Base-by-base conservation (phyloP, 1,140 invertebrate species). In the Drosophila kepulauana region DNA sequence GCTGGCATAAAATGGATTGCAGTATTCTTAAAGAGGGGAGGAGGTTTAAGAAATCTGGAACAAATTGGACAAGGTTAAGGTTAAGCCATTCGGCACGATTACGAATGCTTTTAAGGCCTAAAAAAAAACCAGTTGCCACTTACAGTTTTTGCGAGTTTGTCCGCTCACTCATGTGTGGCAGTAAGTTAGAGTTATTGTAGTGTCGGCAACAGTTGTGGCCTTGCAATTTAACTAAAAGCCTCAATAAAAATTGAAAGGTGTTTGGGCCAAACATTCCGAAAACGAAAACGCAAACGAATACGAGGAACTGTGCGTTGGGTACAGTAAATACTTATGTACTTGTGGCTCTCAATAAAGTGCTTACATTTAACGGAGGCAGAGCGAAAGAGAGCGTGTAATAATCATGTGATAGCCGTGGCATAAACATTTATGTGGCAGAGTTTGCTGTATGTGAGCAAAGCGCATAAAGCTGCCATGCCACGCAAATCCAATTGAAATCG, bases 201-300 rank as follows among this genome's bases (percentile, higher is more conserved):
- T 82, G 74, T 25, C 8, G 54, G 69, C 74, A 76, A 72, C 69
- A 84, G 72, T 85, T 87, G 82, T 57, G 65, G 71, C 78, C 62
- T 87, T 76, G 84, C 79, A 88, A 89, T 88, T 88, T 88, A 85
- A 81, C 78, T 88, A 89, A 88, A 89, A 88, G 84, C 86, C 69
- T 67, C 16, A 73, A 79, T 88, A 79, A 88, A 75, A 75, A 61
- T 85, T 81, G 73, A 75, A 84, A 88, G 85, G 81, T 89, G 84
- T 87, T 73, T 87, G 41, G 41, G 28, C 25, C 13, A 16, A 41
- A 13, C 8, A 57, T 13, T 33, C 4, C 46, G 3, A 28, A 57
- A 35, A 16, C 43, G 15, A 45, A 33, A 1, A 16, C 43, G 15
- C 33, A 33, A 1, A 11, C 6, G 46, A 38, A 51, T 38, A 41